A percentile compares a stretch with the other conserved stretches of the same genome.
Conservation (phyloP, 2,797 vertebrate species). For the Amazona ochrocephala region DNA sequence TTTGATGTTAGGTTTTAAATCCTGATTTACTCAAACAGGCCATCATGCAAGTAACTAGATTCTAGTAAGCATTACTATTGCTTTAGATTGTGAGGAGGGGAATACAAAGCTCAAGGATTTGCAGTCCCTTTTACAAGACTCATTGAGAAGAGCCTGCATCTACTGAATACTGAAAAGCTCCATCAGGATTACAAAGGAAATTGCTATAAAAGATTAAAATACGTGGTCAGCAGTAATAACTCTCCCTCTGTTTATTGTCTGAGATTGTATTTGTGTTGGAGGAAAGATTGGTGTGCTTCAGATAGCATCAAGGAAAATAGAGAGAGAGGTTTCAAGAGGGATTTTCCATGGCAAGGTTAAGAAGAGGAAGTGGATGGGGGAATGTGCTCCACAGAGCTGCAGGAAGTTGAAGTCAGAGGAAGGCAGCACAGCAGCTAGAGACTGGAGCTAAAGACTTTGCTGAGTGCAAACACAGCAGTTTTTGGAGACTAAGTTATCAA, state of each 20-base stretch:
- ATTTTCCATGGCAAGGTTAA: conserved; percentile 36
- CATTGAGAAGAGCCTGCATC: background rate
- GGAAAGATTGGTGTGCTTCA: conserved; percentile 26
- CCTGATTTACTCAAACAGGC: background rate
- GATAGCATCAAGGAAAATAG: conserved; percentile 44
- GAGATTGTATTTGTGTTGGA: conserved; percentile 29
- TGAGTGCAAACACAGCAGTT: background rate
- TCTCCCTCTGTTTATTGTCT: conserved; percentile 14
- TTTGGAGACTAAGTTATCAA: background rate
- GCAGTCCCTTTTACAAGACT: background rate
- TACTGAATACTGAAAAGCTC: background rate
- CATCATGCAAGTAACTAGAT: background rate
- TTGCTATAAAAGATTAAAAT: conserved; percentile 36
- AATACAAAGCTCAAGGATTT: background rate
- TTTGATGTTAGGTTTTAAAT: background rate
- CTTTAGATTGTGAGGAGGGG: background rate
- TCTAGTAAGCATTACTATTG: background rate
- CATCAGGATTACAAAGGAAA: conserved; percentile 23
- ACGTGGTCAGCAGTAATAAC: conserved; percentile 3
- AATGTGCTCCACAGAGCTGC: background rate
- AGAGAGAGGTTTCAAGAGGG: background rate
- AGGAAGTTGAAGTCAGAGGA: background rate
- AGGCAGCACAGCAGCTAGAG: background rate
- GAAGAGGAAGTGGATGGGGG: conserved; percentile 29
- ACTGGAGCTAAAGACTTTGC: background rate